Conservation (phyloP, 2,113 vertebrate species). For the Larimichthys crocea region DNA sequence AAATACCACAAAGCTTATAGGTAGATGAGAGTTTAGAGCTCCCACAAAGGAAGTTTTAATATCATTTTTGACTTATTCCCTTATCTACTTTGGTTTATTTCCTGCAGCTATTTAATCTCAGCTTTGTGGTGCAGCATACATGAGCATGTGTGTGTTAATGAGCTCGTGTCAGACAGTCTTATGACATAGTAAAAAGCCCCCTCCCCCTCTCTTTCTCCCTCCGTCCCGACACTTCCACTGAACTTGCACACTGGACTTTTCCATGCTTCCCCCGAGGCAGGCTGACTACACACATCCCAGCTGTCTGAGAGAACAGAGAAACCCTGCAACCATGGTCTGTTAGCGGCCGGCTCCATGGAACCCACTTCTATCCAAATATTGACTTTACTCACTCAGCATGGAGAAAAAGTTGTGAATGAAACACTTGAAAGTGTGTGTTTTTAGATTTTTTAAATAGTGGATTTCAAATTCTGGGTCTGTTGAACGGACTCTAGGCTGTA, state of each 20-base stretch:
- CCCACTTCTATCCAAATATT: slow-evolving; percentile 69
- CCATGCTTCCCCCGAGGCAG: slow-evolving; percentile 31
- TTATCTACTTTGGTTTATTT: too few relatives aligned
- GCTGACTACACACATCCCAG: slow-evolving; percentile 54
- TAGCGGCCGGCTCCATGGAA: slow-evolving; percentile 38
- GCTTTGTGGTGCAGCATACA: neutral
- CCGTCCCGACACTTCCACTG: slow-evolving; percentile 12
- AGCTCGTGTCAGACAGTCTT: slow-evolving; percentile 56
- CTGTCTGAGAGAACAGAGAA: slow-evolving; percentile 59
- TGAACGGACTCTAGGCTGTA: neutral
- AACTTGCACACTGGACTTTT: slow-evolving; percentile 52
- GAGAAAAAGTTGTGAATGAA: slow-evolving; percentile 70
- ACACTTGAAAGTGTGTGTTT: slow-evolving; percentile 40
- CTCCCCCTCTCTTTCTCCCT: slow-evolving; percentile 4
- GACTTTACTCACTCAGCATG: slow-evolving; percentile 62
- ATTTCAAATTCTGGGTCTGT: slow-evolving; percentile 9
- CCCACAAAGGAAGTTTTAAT: neutral
- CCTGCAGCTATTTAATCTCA: neutral
- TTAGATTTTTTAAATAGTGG: neutral
- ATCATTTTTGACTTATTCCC: too few relatives aligned
- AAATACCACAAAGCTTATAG: slow-evolving; percentile 39
- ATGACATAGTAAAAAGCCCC: slow-evolving; percentile 31
- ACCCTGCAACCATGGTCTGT: slow-evolving; percentile 48
- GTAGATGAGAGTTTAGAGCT: slow-evolving; percentile 8
- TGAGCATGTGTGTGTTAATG: slow-evolving; percentile 19